phyloP scores from a whole-genome alignment of 2,113 vertebrate genomes.

The Siniperca knerii region DNA sequence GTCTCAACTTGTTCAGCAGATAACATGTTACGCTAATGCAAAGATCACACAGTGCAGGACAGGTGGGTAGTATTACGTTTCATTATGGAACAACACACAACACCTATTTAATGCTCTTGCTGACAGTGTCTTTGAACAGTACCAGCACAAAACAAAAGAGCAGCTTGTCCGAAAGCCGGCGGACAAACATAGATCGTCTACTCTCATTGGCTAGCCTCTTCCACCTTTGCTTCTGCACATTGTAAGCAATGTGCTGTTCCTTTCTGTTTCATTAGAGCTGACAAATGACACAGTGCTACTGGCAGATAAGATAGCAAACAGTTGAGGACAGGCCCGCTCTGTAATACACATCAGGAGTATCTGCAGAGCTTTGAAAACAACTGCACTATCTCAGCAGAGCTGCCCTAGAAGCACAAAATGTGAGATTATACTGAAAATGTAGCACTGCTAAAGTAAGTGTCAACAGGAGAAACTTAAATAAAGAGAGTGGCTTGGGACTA shows the following conservation, averaged over 20 bases:
- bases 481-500: slow-evolving; percentile 28
- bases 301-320: slow-evolving; percentile 63
- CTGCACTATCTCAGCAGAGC: slow-evolving; percentile 25
- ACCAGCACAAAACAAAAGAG: slow-evolving; percentile 55
- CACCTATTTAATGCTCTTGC: slow-evolving; percentile 42
- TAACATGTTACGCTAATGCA: slow-evolving; percentile 51
- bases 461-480: slow-evolving; percentile 29
- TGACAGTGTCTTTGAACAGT: slow-evolving; percentile 67
- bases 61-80: slow-evolving; percentile 59
- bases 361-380: slow-evolving; percentile 42
- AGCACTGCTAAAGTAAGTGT: slow-evolving; percentile 43
- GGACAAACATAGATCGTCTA: slow-evolving; percentile 55
- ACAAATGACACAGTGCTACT: slow-evolving; percentile 68
- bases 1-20: slow-evolving; percentile 58
- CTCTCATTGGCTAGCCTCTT: slow-evolving; percentile 25
- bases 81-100: slow-evolving; percentile 63
- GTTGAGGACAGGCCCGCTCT: slow-evolving; percentile 32
- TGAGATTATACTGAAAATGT: slow-evolving; percentile 37
- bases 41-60: slow-evolving; percentile 47
- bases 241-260: slow-evolving; percentile 47
- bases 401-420: slow-evolving; percentile 43
- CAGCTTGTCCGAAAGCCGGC: slow-evolving; percentile 26
- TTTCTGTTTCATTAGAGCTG: slow-evolving; percentile 77
- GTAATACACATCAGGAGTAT: slow-evolving; percentile 56
- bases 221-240: slow-evolving; percentile 58